A percentile compares a stretch with the other conserved stretches of the same genome.
phyloP scores from a whole-genome alignment of 2,113 vertebrate genomes.

The Phasianus colchicus region DNA sequence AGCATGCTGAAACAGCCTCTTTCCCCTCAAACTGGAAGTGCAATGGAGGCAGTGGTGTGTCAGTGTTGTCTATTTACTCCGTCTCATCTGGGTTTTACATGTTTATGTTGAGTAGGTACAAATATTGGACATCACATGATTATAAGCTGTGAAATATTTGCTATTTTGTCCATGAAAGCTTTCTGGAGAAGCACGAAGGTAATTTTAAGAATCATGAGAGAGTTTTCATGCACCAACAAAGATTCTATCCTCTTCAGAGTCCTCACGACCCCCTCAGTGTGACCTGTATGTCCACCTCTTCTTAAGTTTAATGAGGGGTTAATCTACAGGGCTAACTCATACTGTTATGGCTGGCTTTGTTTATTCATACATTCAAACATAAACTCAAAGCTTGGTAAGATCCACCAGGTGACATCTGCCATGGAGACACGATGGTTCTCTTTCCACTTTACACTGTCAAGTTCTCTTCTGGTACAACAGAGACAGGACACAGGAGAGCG shows the following conservation, averaged over 20 bases:
- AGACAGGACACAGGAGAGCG: not conserved
- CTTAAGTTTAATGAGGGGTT: not conserved
- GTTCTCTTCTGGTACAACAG: not conserved
- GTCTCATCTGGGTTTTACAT: conserved; percentile 5
- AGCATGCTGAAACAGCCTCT: not conserved
- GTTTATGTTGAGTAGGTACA: conserved; percentile 7
- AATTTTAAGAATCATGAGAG: not conserved
- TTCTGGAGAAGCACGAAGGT: not conserved
- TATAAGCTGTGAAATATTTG: conserved; percentile 33
- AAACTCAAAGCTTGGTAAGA: not conserved
- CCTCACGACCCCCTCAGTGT: not conserved
- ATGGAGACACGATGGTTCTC: not conserved
- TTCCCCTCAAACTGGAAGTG: not conserved
- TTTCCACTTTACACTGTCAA: not conserved
- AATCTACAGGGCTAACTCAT: not conserved
- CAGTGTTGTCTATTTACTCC: not conserved
- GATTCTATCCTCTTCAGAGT: not conserved
- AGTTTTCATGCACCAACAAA: not conserved
- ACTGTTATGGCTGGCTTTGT: not conserved
- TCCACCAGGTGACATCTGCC: not conserved
- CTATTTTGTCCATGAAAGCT: conserved; percentile 10
- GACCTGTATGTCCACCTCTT: not conserved
- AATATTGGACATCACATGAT: not conserved
- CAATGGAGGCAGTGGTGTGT: not conserved
- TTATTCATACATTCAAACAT: not conserved